A percentile compares a stretch with the other conserved stretches of the same genome.
Evolutionary conservation across 1,140 invertebrate genomes (phyloP).

Genomic region (Eurosta solidaginis): DNA sequence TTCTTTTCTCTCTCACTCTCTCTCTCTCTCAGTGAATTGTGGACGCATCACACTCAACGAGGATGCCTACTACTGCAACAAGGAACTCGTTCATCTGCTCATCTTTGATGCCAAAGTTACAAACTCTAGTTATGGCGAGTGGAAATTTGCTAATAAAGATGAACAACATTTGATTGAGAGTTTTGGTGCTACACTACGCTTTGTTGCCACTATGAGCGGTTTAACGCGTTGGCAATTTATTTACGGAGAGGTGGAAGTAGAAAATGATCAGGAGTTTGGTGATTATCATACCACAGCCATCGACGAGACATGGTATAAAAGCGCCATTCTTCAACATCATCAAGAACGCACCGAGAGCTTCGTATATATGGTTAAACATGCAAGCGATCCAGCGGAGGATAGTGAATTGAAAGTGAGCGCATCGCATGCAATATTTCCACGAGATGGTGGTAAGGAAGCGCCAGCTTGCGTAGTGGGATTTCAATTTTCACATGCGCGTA

Average conservation of each 20-base stretch:
- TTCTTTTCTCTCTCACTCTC: conserved; percentile 39
- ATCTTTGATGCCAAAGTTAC: conserved; percentile 87
- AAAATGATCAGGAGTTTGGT: conserved; percentile 72
- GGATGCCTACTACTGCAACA: conserved; percentile 82
- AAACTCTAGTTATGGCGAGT: conserved; percentile 70
- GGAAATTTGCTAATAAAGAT: conserved; percentile 64
- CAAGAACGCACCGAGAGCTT: conserved; percentile 72
- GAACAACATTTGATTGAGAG: conserved; percentile 64
- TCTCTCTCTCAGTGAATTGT: conserved; percentile 62
- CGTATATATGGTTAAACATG: conserved; percentile 79
- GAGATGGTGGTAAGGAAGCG: conserved; percentile 75
- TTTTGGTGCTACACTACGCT: conserved; percentile 76
- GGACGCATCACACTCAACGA: conserved; percentile 66
- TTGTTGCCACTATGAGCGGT: conserved; percentile 87
- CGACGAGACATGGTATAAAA: conserved; percentile 91
- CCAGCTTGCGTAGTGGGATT: conserved; percentile 88
- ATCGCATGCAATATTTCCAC: conserved; percentile 83
- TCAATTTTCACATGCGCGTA: conserved; percentile 73
- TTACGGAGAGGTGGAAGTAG: conserved; percentile 62
- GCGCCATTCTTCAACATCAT: conserved; percentile 84
- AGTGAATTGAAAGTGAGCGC: conserved; percentile 73
- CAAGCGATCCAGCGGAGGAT: conserved; percentile 63
- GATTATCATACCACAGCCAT: conserved; percentile 78
- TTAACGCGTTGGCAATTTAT: conserved; percentile 83
- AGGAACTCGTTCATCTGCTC: conserved; percentile 80